Evolutionary conservation across 2,888 invertebrate genomes (phyloP).

Genomic region (Pristionchus fissidentatus): DNA sequence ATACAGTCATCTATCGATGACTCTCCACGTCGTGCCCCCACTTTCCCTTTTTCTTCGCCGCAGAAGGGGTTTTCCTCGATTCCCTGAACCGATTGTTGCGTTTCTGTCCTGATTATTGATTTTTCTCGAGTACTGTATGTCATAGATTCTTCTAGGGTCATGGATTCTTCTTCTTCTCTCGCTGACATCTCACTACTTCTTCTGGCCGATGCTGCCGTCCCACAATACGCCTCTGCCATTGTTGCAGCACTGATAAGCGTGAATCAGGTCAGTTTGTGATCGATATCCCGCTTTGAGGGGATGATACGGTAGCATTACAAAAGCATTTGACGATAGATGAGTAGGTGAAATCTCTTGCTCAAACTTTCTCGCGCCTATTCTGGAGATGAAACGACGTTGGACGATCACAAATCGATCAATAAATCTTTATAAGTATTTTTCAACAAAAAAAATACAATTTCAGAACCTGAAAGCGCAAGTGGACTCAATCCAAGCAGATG

Average conservation of each 20-base stretch:
- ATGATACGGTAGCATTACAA: background rate
- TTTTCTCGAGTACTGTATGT: too few relatives aligned
- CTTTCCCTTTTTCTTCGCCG: background rate
- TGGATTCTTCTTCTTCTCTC: constrained; percentile 17
- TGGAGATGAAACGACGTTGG: too few relatives aligned
- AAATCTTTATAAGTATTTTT: too few relatives aligned
- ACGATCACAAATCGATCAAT: too few relatives aligned
- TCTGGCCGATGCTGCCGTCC: constrained; percentile 24
- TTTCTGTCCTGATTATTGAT: too few relatives aligned
- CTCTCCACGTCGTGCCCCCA: background rate
- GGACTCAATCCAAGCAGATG: constrained; percentile 10
- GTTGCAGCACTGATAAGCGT: constrained; percentile 2
- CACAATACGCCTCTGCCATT: constrained; percentile 25
- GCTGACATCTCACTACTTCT: constrained; percentile 25
- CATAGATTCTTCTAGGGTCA: background rate
- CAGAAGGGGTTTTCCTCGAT: background rate
- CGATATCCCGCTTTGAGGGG: too few relatives aligned
- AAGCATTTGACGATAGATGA: background rate
- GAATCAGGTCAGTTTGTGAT: constrained; percentile 34
- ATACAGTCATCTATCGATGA: constrained; percentile 13
- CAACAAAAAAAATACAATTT: too few relatives aligned
- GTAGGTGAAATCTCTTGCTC: background rate
- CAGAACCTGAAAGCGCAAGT: constrained; percentile 7
- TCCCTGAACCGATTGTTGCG: background rate
- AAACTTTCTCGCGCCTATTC: too few relatives aligned